Evolutionary conservation across 2,113 vertebrate species (phyloP).

Genomic region (Coptodon bakossiorum): DNA sequence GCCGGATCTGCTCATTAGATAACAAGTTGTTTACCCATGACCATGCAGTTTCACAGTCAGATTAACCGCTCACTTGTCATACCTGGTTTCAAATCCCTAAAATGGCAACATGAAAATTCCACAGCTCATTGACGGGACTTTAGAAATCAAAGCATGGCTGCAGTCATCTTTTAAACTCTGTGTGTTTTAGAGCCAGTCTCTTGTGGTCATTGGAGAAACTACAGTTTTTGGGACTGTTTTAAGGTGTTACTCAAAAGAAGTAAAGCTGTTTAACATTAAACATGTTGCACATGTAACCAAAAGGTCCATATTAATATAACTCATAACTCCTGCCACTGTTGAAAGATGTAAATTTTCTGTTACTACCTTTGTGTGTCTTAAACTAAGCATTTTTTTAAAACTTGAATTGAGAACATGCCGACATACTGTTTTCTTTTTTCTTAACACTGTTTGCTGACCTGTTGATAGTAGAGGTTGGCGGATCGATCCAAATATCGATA

Average conservation of each 20-base stretch:
- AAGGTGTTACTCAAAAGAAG: not conserved
- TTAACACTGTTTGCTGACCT: not conserved
- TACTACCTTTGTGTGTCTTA: not conserved
- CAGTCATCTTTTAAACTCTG: not conserved
- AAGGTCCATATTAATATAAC: not conserved
- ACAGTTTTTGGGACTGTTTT: not conserved
- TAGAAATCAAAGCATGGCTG: not conserved
- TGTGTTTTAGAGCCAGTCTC: not conserved
- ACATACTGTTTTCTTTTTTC: not conserved
- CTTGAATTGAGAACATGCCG: not conserved
- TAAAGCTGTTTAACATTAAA: not conserved
- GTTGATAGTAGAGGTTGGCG: not conserved
- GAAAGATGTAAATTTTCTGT: not conserved
- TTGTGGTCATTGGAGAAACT: not conserved
- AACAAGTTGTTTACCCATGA: fast-evolving
- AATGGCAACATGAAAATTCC: not conserved
- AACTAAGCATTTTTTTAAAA: not conserved
- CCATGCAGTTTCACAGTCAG: fast-evolving
- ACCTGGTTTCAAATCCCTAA: not conserved
- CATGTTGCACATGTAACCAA: not conserved
- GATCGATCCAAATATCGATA: not conserved
- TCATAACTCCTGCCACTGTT: not conserved
- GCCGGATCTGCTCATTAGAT: not conserved
- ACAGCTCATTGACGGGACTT: fast-evolving
- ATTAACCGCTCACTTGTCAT: not conserved